Percentiles rank a stretch among this genome's conserved stretches.
Conservation (phyloP, 2,797 vertebrate genomes). For the Selene dorsalis region DNA sequence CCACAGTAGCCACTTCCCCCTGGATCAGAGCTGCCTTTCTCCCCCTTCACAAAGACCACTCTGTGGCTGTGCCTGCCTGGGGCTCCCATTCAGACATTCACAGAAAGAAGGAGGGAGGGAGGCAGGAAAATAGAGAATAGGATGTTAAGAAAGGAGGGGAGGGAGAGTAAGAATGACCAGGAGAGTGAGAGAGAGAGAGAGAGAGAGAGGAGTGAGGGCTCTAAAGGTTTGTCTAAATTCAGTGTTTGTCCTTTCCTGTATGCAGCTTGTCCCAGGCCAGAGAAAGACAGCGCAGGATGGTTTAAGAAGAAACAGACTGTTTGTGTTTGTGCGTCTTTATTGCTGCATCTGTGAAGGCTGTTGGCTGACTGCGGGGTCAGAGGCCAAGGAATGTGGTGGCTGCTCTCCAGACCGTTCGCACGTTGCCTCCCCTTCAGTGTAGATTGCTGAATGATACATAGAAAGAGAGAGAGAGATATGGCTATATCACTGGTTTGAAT, state of each 20-base stretch:
- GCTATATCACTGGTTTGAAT: conserved; percentile 63
- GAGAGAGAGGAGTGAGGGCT: conserved; percentile 24
- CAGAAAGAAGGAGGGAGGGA: conserved; percentile 59
- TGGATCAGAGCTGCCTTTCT: conserved; percentile 82
- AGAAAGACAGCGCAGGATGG: conserved; percentile 21
- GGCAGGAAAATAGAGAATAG: conserved; percentile 65
- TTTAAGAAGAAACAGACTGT: conserved; percentile 33
- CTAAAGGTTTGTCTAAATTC: conserved; percentile 44
- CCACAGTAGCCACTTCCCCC: conserved; percentile 79
- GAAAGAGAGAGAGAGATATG: conserved; percentile 5
- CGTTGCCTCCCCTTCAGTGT: conserved; percentile 9
- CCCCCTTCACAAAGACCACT: conserved; percentile 80
- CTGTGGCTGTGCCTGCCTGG: conserved; percentile 77
- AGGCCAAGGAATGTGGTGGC: conserved; percentile 63
- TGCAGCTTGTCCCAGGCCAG: conserved; percentile 29
- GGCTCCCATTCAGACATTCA: conserved; percentile 78
- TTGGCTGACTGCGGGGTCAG: conserved; percentile 55
- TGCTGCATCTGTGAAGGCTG: conserved; percentile 52
- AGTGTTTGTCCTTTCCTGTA: conserved; percentile 47
- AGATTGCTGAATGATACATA: conserved; percentile 19
- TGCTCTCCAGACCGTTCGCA: conserved; percentile 44
- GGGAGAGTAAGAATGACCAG: conserved; percentile 52
- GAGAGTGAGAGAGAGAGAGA: conserved; percentile 30
- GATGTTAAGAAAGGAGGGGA: conserved; percentile 62
- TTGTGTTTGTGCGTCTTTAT: conserved; percentile 44